These are phyloP conservation scores for Centrocercus urophasianus DNA, from an alignment of 2,113 vertebrate species.

Conservation along the genomic window DNA sequence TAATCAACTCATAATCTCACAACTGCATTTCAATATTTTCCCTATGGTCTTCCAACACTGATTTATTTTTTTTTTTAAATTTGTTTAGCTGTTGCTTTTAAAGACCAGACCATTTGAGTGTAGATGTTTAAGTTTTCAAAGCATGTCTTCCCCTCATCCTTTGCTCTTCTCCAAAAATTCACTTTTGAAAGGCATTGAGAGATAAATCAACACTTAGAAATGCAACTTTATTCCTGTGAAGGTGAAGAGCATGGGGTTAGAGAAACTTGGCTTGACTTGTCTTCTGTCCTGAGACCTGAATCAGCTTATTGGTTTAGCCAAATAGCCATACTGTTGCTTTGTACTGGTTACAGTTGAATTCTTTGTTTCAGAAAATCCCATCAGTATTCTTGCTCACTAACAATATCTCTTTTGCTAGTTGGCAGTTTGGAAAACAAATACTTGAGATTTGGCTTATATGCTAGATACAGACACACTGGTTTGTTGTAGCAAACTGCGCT, in stretches of 20 bases:
- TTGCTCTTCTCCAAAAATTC: not conserved
- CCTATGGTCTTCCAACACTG: not conserved
- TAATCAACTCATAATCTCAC: not conserved
- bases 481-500: not conserved
- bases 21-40: constrained; percentile 11
- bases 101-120: not conserved
- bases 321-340: not conserved
- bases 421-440: not conserved
- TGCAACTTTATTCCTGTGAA: not conserved
- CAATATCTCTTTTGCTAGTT: not conserved
- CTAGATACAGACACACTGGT: not conserved
- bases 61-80: not conserved
- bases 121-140: not conserved
- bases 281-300: not conserved
- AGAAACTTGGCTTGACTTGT: not conserved
- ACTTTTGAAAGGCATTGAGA: not conserved
- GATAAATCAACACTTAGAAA: not conserved
- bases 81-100: not conserved
- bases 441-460: not conserved
- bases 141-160: not conserved
- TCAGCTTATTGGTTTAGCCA: not conserved
- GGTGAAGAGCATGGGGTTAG: not conserved
- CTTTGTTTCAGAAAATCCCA: not conserved
- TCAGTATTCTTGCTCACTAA: not conserved
- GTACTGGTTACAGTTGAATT: not conserved